Conservation (phyloP, 2,888 invertebrate genomes). For the Trichopria drosophilae region DNA sequence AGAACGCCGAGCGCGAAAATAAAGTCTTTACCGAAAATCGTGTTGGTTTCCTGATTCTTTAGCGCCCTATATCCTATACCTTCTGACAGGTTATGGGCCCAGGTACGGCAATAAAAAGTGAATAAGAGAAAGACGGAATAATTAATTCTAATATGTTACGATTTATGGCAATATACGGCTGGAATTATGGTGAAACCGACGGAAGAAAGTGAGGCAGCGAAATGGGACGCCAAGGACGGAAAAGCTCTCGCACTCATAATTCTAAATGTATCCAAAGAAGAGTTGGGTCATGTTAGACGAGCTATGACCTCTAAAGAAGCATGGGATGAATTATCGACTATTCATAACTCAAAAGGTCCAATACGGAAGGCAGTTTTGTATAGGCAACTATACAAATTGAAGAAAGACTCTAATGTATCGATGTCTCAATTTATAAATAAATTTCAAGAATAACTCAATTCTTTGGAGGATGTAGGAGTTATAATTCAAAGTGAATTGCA, state of each 20-base stretch:
- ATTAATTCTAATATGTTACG: conserved; percentile 1
- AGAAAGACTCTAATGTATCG: not conserved
- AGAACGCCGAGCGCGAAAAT: too few relatives aligned
- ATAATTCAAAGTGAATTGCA: not conserved
- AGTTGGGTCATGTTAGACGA: conserved; percentile 2
- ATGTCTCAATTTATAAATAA: conserved; percentile 7
- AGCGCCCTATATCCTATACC: too few relatives aligned
- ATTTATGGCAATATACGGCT: conserved; percentile 10
- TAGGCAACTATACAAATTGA: conserved; percentile 4
- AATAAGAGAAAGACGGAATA: too few relatives aligned
- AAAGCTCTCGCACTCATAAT: conserved; percentile 12
- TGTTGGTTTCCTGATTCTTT: too few relatives aligned
- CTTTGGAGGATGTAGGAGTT: conserved; percentile 5
- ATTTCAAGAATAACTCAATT: not conserved
- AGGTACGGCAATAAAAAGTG: too few relatives aligned
- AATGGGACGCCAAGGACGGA: conserved; percentile 2
- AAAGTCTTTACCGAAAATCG: too few relatives aligned
- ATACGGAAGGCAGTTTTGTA: conserved; percentile 7
- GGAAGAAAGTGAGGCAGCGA: not conserved
- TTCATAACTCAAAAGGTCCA: conserved; percentile 10
- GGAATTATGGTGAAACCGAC: not conserved
- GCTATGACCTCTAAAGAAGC: not conserved
- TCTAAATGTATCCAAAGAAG: conserved; percentile 1
- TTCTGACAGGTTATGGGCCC: too few relatives aligned
- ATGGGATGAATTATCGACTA: conserved; percentile 3